Conservation (phyloP, 2,113 vertebrate genomes). For the Scatophagus argus region DNA sequence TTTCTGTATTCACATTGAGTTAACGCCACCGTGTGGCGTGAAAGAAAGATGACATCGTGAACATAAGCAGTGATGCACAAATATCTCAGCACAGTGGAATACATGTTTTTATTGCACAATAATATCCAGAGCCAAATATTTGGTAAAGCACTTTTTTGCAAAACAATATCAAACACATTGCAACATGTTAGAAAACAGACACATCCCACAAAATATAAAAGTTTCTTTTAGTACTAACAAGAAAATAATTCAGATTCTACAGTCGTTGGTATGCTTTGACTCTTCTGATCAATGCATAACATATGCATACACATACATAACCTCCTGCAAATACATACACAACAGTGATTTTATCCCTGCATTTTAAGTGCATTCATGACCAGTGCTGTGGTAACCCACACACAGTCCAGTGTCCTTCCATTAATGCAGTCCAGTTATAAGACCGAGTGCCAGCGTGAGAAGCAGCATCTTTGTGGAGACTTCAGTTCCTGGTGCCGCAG, state of each 20-base stretch:
- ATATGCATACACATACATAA: slow-evolving; percentile 34
- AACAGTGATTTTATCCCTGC: slow-evolving; percentile 46
- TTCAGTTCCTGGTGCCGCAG: slow-evolving; percentile 13
- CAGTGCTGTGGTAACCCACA: slow-evolving; percentile 9
- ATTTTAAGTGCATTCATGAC: slow-evolving; percentile 24
- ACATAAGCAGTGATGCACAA: not conserved
- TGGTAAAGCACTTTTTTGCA: slow-evolving; percentile 35
- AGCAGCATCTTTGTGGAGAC: slow-evolving; percentile 29
- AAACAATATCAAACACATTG: slow-evolving; percentile 31
- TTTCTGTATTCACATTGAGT: slow-evolving; percentile 2
- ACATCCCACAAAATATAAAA: slow-evolving; percentile 21
- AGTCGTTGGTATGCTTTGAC: not conserved
- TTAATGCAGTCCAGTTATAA: slow-evolving; percentile 32
- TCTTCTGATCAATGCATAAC: not conserved
- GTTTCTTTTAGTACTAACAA: not conserved
- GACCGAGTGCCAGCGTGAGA: slow-evolving; percentile 34
- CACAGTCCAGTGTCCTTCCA: slow-evolving; percentile 6
- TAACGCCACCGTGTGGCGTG: slow-evolving; percentile 51
- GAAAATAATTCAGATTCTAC: slow-evolving; percentile 7
- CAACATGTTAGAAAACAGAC: slow-evolving; percentile 18
- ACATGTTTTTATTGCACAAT: slow-evolving; percentile 61
- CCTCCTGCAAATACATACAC: not conserved
- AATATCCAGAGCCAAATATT: slow-evolving; percentile 30
- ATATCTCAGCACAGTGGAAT: not conserved
- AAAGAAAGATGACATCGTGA: not conserved